A percentile compares a stretch with the other conserved stretches of the same genome.
These are phyloP conservation scores for Eupithecia tripunctaria DNA, from an alignment of 2,888 invertebrate genomes.

Conservation along the genomic window DNA sequence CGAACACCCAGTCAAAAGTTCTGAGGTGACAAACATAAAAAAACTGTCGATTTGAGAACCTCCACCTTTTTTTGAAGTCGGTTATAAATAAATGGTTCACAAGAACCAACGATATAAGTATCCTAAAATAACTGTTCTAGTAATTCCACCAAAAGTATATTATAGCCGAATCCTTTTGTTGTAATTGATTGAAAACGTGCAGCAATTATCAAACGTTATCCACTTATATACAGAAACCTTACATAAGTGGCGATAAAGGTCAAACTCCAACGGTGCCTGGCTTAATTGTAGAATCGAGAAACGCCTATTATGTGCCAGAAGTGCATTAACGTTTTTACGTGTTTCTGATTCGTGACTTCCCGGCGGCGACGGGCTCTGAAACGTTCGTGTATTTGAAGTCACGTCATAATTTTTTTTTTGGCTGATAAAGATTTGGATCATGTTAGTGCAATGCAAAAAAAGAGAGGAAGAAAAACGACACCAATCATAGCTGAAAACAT, in stretches of 20 bases:
- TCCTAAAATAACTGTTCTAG: background rate
- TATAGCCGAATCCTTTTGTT: constrained; percentile 22
- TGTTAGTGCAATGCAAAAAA: background rate
- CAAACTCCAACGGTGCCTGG: constrained; percentile 15
- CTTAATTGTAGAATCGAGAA: constrained; percentile 7
- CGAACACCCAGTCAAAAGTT: no score
- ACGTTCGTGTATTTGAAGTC: constrained; percentile 13
- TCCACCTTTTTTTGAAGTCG: no score
- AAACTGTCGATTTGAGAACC: no score
- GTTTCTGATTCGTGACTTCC: constrained; percentile 51
- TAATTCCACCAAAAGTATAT: background rate
- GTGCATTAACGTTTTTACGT: constrained; percentile 37
- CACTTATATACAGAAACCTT: constrained; percentile 21
- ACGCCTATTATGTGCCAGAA: constrained; percentile 13
- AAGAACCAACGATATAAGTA: background rate
- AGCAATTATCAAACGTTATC: constrained; percentile 27
- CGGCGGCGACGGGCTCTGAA: constrained; percentile 29
- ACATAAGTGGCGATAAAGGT: constrained; percentile 18
- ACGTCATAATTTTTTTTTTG: constrained; percentile 13
- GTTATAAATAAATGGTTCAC: background rate
- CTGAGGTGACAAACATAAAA: no score
- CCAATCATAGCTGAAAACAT: background rate
- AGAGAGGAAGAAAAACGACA: background rate
- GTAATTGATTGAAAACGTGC: constrained; percentile 21
- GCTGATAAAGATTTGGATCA: background rate